Conservation (phyloP, 92 coral and sea anemone species). For the Epizoanthus stellaris region DNA sequence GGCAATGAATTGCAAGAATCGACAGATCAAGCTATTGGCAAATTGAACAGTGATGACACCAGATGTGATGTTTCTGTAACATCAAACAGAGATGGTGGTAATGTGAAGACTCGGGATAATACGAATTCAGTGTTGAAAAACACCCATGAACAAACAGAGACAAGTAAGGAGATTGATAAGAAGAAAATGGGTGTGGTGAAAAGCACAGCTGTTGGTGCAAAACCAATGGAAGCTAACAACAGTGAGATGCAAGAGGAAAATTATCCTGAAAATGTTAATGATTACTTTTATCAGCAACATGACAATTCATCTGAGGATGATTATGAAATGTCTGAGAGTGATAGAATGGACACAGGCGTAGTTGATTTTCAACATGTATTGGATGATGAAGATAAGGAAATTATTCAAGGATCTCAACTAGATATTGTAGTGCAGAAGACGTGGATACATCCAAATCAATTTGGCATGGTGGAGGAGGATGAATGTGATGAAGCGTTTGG, state of each 20-base stretch:
- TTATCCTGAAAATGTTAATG: neutral
- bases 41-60: neutral
- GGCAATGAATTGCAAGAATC: neutral
- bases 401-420: neutral
- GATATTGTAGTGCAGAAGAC: neutral
- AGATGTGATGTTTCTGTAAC: neutral
- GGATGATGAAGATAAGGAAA: neutral
- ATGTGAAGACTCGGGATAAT: neutral
- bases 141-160: neutral
- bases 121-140: too few relatives aligned
- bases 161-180: neutral
- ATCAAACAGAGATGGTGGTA: neutral
- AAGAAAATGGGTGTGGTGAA: neutral
- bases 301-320: neutral
- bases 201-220: neutral
- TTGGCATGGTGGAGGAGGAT: neutral
- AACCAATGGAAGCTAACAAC: neutral
- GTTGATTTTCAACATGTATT: conserved; percentile 1
- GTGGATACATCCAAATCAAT: neutral
- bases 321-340: neutral
- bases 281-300: neutral
- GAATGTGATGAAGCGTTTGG: neutral
- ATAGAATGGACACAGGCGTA: conserved; percentile 4
- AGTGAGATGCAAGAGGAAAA: neutral
- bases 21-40: neutral